A percentile compares a stretch with the other conserved stretches of the same genome.
These are phyloP conservation scores for Ornithoptera priamus DNA, from an alignment of 2,888 invertebrate species.

Conservation along the genomic window DNA sequence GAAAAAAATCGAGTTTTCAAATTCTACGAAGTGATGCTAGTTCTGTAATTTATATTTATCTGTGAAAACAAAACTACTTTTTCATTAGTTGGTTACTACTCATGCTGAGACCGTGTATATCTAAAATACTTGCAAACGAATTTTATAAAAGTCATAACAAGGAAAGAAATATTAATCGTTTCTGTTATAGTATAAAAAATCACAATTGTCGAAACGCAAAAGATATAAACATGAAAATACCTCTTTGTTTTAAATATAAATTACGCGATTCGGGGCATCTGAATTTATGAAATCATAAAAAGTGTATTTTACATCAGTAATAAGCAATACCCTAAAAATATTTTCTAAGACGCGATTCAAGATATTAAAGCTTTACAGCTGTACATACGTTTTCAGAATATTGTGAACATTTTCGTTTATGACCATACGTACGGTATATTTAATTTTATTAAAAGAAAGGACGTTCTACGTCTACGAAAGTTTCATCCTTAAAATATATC, in stretches of 20 bases:
- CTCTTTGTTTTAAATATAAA: neutral
- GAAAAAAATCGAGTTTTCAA: neutral
- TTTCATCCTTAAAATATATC: too few species aligned
- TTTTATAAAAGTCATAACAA: too few species aligned
- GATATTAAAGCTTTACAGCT: neutral
- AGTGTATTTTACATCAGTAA: neutral
- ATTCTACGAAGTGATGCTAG: too few species aligned
- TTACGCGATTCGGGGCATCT: neutral
- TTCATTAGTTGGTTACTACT: too few species aligned
- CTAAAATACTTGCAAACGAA: too few species aligned
- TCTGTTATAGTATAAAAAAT: too few species aligned
- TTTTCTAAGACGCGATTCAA: neutral
- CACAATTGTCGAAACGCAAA: too few species aligned
- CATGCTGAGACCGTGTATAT: too few species aligned
- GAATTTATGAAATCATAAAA: neutral
- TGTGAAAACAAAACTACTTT: too few species aligned
- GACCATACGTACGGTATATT: neutral
- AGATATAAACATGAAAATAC: neutral
- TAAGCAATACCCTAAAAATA: neutral
- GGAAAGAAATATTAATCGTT: too few species aligned
- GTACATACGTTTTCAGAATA: neutral
- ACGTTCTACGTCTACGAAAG: too few species aligned
- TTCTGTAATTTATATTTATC: too few species aligned
- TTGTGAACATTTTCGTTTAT: neutral
- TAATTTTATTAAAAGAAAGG: neutral